phyloP scores from a whole-genome alignment of 2,888 invertebrate genomes.

The Apocheima hispidaria region DNA sequence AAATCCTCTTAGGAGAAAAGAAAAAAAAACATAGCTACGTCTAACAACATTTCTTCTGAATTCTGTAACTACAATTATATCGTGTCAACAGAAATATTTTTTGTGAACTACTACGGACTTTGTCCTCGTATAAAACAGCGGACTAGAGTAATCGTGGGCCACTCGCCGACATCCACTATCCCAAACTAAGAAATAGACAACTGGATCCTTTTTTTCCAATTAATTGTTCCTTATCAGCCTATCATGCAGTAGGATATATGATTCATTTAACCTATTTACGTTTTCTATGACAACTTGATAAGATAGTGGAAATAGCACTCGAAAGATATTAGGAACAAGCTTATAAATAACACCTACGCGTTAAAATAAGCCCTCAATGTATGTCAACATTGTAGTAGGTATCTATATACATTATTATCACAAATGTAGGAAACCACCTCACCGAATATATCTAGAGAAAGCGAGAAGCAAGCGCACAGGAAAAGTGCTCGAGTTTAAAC shows the following conservation, averaged over 20 bases:
- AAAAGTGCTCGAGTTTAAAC: too few relatives aligned
- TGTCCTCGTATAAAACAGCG: too few relatives aligned
- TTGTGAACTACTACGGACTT: too few relatives aligned
- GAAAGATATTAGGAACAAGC: conserved; percentile 10
- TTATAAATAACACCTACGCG: conserved; percentile 22
- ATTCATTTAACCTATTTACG: conserved; percentile 16
- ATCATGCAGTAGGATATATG: conserved; percentile 12
- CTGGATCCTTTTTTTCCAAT: too few relatives aligned
- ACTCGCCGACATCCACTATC: too few relatives aligned
- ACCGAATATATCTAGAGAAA: not conserved
- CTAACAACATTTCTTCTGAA: too few relatives aligned
- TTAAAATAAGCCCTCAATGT: conserved; percentile 4
- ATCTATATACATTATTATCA: not conserved
- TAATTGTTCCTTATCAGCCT: not conserved
- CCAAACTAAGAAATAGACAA: too few relatives aligned
- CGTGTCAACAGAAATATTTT: too few relatives aligned
- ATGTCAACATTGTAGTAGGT: conserved; percentile 2
- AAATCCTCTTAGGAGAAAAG: too few relatives aligned
- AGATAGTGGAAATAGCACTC: conserved; percentile 23
- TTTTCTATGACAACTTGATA: conserved; percentile 25
- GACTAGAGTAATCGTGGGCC: too few relatives aligned
- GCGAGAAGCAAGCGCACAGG: not conserved
- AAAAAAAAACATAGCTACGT: too few relatives aligned
- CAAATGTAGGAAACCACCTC: not conserved
- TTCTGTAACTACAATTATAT: too few relatives aligned